Evolutionary conservation across 2,888 invertebrate genomes (phyloP), one percentile per base, ranked within the genome.

Genomic region (Ischnus inquisitorius): DNA sequence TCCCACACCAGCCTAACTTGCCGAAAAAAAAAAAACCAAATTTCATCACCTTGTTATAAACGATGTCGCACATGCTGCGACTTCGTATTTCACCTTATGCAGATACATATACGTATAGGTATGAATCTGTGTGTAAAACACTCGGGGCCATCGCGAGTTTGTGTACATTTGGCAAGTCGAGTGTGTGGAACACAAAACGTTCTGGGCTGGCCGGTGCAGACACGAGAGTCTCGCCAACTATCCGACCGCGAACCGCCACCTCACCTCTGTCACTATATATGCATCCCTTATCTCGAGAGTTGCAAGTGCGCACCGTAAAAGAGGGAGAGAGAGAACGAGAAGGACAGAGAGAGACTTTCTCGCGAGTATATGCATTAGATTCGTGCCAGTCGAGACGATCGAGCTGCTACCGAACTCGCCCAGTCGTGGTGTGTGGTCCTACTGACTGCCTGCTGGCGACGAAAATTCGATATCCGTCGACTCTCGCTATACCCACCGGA

Each of bases 401-500:
- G 69, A 69, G 43, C 60, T 43, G 72, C 60, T 77, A 54, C 67
- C 65, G 64, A 57, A 25, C 46, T 68, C 68, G 34, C 28, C 16
- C 43, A 12, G 39, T 68, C 43, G 68, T 39, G 62, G 62, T 34
- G 34, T 34, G 34, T 64, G 46, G 68, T 69, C 69, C 60, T 16
- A 14, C 76, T 62, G 10, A 22, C 64, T 62, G 78, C 69, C 77
- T 82, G 79, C 77, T 81, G 77, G 74, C 80, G 80, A 84, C 81
- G 85, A 84, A 84, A 84, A 86, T 79, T 86, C 85, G 84, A 86
- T 86, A 86, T 84, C 82, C 84, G 85, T 74, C 39, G 19, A 46
- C 39, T 62, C 48, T 28, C 48, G 46, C 51, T 22, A 25, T 14
- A 19, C 69, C 28, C 46, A n/a, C 51, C 46, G 48, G 19, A 16